phyloP scores from a whole-genome alignment of 2,113 vertebrate genomes.

The Microcebus griseorufus region DNA sequence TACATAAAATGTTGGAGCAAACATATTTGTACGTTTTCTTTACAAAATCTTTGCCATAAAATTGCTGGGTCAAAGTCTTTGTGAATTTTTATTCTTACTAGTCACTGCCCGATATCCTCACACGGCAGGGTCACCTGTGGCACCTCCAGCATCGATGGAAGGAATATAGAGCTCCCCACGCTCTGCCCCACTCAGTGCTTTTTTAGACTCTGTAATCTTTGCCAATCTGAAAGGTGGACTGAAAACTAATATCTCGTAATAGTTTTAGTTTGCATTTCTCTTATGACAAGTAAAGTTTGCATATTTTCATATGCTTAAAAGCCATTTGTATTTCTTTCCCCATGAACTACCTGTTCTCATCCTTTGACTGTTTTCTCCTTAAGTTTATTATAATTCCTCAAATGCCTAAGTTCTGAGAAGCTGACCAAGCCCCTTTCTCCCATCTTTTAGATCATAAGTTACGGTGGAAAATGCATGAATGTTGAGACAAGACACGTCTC shows the following conservation, averaged over 20 bases:
- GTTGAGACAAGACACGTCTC: rapidly evolving
- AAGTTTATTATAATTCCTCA: not conserved
- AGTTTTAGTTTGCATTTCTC: not conserved
- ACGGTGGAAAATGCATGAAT: rapidly evolving
- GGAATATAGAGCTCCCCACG: rapidly evolving
- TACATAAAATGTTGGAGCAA: not conserved
- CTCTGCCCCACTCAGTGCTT: rapidly evolving
- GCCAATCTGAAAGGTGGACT: not conserved
- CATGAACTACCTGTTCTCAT: not conserved
- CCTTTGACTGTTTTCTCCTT: rapidly evolving
- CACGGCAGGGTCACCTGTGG: rapidly evolving
- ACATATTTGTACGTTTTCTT: not conserved
- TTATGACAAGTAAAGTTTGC: not conserved
- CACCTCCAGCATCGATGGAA: rapidly evolving
- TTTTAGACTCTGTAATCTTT: not conserved
- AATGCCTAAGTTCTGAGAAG: not conserved
- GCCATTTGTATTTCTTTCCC: not conserved
- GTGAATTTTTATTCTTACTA: rapidly evolving
- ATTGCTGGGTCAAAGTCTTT: rapidly evolving
- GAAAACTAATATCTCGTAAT: no score
- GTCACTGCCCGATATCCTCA: rapidly evolving
- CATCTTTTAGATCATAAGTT: rapidly evolving
- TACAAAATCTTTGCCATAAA: not conserved
- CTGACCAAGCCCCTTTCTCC: not conserved
- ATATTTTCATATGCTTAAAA: not conserved